A percentile compares a stretch with the other conserved stretches of the same genome.
phyloP scores from a whole-genome alignment of 2,888 invertebrate species.

The Agrenia bidenticulata region DNA sequence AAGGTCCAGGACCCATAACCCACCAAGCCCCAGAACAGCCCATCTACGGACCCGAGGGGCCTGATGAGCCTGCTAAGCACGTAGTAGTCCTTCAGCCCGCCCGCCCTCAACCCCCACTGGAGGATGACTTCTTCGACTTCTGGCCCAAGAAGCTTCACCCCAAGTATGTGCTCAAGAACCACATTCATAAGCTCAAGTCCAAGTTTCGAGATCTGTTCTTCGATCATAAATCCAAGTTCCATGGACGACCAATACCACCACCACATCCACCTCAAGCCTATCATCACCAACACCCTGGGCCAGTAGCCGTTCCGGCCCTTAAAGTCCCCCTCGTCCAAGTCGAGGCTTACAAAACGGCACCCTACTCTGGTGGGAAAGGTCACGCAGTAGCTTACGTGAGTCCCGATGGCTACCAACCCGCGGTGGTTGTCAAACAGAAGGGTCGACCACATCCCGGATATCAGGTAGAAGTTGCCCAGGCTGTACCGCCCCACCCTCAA shows the following conservation, averaged over 20 bases:
- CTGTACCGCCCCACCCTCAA: constrained; percentile 8
- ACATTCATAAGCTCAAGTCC: constrained; percentile 26
- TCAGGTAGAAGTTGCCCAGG: constrained; percentile 2
- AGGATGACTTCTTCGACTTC: constrained; percentile 11
- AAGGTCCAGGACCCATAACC: not conserved
- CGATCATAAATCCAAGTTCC: not conserved
- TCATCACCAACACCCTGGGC: constrained; percentile 1
- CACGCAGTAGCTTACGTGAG: constrained; percentile 5
- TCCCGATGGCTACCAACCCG: constrained; percentile 16
- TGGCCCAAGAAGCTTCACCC: constrained; percentile 19
- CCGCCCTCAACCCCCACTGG: constrained; percentile 16
- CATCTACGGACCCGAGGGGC: not conserved
- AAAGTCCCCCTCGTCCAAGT: constrained; percentile 17
- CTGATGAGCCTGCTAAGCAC: constrained; percentile 10
- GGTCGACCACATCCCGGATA: not conserved
- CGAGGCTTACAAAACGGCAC: constrained; percentile 14
- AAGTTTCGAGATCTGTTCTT: constrained; percentile 26
- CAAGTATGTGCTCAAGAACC: constrained; percentile 26
- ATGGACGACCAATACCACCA: not conserved
- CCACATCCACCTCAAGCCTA: constrained; percentile 11
- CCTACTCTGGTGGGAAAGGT: not conserved
- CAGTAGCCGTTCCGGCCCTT: constrained; percentile 11
- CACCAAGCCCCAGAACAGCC: not conserved
- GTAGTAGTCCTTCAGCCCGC: constrained; percentile 27
- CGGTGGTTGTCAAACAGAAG: constrained; percentile 11